phyloP scores from a whole-genome alignment of 35 echinoderm and acorn worm species.

The Apostichopus californicus region DNA sequence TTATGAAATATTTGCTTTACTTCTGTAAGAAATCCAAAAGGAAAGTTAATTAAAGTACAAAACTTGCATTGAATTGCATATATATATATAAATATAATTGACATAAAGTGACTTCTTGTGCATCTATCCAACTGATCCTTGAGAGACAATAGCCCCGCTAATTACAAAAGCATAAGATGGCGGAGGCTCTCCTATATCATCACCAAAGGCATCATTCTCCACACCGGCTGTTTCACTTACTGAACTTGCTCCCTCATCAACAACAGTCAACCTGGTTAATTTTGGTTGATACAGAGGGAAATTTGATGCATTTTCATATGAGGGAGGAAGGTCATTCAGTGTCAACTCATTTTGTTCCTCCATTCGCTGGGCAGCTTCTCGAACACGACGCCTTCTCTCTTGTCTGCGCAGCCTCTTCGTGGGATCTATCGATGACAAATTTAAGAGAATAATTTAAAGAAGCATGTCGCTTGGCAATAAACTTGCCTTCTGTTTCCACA shows the following conservation, averaged over 20 bases:
- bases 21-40: no score
- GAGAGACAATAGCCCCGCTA: background rate
- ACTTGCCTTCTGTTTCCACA: no score
- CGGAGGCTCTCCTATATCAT: conserved; percentile 10
- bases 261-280: background rate
- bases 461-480: no score
- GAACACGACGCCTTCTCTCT: background rate
- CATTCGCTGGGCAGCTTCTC: background rate
- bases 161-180: conserved; percentile 26
- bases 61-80: no score
- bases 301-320: background rate
- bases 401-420: background rate
- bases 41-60: no score
- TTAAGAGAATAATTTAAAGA: no score
- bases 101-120: background rate
- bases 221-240: background rate
- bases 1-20: no score
- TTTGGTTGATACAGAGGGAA: conserved; percentile 27
- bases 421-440: background rate
- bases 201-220: background rate
- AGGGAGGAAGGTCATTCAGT: conserved; percentile 32
- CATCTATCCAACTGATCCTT: background rate
- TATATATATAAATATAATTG: no score
- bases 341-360: background rate
- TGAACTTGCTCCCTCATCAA: no score